Conservation (phyloP, 1,140 invertebrate genomes). For the Odontomachus brunneus region DNA sequence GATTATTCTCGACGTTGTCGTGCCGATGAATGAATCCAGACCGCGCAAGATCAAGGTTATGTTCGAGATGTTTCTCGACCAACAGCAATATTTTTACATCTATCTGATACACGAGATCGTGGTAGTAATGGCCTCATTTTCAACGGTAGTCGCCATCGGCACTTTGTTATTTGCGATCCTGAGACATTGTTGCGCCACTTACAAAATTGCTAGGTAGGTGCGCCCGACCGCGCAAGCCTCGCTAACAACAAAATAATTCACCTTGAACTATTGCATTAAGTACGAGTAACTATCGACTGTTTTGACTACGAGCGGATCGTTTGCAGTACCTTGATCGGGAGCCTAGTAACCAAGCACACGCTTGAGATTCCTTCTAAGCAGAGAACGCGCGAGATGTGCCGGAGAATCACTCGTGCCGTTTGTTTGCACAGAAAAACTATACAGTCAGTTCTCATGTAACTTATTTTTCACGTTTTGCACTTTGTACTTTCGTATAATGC, state of each 20-base stretch:
- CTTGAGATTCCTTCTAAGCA: background rate
- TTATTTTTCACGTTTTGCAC: too few relatives aligned
- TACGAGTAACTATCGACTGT: background rate
- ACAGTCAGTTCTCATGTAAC: slow-evolving; percentile 10
- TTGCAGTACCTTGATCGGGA: slow-evolving; percentile 31
- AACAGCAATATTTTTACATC: slow-evolving; percentile 56
- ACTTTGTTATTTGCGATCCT: slow-evolving; percentile 57
- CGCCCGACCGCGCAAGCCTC: background rate
- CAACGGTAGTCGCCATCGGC: slow-evolving; percentile 58
- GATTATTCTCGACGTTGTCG: slow-evolving; percentile 16
- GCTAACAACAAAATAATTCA: background rate
- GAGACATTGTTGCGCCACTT: slow-evolving; percentile 63
- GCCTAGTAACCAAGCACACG: slow-evolving; percentile 10
- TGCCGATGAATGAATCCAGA: slow-evolving; percentile 35
- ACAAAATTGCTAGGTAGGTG: slow-evolving; percentile 64
- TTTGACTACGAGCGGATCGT: background rate
- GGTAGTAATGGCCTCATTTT: background rate
- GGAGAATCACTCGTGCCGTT: slow-evolving; percentile 24
- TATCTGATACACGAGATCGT: background rate
- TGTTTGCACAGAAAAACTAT: slow-evolving; percentile 33
- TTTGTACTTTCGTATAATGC: too few relatives aligned
- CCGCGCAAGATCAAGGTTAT: background rate
- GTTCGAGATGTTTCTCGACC: slow-evolving; percentile 34
- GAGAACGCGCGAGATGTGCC: background rate
- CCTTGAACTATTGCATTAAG: background rate